phyloP scores from a whole-genome alignment of 2,113 vertebrate genomes.

The Oncorhynchus nerka region DNA sequence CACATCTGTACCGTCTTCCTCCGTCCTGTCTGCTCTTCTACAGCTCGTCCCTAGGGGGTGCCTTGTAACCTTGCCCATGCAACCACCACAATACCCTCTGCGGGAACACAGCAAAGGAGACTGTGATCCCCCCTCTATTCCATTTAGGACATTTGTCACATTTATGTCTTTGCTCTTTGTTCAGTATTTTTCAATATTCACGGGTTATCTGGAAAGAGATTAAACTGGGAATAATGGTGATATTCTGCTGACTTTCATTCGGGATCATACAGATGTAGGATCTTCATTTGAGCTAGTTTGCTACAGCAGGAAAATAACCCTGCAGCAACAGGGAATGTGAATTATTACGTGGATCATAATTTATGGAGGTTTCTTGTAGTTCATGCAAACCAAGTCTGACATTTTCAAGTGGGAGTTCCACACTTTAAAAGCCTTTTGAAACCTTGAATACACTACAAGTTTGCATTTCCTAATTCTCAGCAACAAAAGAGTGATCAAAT shows the following conservation, averaged over 20 bases:
- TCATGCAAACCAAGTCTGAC: no score
- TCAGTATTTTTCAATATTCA: conserved; percentile 58
- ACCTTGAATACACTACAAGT: no score
- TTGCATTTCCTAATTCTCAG: no score
- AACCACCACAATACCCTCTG: conserved; percentile 51
- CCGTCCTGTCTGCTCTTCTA: conserved; percentile 47
- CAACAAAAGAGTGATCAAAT: no score
- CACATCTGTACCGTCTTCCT: conserved; percentile 61
- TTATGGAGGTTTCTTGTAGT: no score
- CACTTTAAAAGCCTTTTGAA: no score
- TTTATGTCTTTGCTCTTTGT: conserved; percentile 68
- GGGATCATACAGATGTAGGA: conserved; percentile 27
- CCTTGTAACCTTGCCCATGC: conserved; percentile 52
- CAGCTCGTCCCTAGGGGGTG: conserved; percentile 42
- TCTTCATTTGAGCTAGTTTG: no score
- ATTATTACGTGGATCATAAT: no score
- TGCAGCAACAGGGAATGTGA: no score
- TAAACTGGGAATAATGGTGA: conserved; percentile 62
- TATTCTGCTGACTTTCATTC: conserved; percentile 40
- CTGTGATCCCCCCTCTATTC: conserved; percentile 45
- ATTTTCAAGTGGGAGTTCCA: no score
- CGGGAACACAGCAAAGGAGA: conserved; percentile 42
- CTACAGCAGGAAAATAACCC: no score
- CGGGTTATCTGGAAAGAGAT: conserved; percentile 63
- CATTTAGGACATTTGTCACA: conserved; percentile 53